Conservation (phyloP, 2,888 invertebrate genomes). For the Tetheella fluctuosa region DNA sequence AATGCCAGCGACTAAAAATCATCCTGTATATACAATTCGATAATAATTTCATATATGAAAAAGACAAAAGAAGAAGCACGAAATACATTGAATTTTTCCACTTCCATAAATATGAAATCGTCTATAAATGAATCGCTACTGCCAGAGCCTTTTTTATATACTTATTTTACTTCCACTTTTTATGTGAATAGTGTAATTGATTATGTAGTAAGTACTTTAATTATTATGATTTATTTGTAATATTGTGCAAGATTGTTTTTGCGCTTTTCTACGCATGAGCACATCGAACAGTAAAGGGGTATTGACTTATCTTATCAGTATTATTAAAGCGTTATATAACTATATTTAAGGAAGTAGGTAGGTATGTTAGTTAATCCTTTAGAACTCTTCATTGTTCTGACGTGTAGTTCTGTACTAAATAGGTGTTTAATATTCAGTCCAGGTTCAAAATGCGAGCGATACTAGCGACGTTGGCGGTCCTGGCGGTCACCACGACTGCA, state of each 20-base stretch:
- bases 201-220: too few relatives aligned
- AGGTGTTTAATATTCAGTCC: conserved; percentile 42
- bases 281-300: not conserved
- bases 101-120: too few relatives aligned
- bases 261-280: not conserved
- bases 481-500: conserved; percentile 59
- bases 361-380: not conserved
- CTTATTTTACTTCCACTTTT: too few relatives aligned
- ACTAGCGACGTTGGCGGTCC: conserved; percentile 77
- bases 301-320: not conserved
- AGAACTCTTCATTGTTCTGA: conserved; percentile 2
- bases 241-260: not conserved
- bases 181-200: too few relatives aligned
- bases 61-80: too few relatives aligned
- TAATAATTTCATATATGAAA: too few relatives aligned
- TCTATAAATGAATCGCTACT: too few relatives aligned
- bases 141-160: too few relatives aligned
- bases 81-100: too few relatives aligned
- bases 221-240: too few relatives aligned
- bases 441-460: conserved; percentile 74
- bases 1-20: too few relatives aligned
- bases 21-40: too few relatives aligned
- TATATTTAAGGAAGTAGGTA: not conserved
- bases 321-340: not conserved
- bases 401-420: not conserved